Percentiles rank a stretch among this genome's conserved stretches.
These are phyloP conservation scores for Dorcus parallelipipedus DNA, from an alignment of 2,888 invertebrate genomes.

Conservation along the genomic window DNA sequence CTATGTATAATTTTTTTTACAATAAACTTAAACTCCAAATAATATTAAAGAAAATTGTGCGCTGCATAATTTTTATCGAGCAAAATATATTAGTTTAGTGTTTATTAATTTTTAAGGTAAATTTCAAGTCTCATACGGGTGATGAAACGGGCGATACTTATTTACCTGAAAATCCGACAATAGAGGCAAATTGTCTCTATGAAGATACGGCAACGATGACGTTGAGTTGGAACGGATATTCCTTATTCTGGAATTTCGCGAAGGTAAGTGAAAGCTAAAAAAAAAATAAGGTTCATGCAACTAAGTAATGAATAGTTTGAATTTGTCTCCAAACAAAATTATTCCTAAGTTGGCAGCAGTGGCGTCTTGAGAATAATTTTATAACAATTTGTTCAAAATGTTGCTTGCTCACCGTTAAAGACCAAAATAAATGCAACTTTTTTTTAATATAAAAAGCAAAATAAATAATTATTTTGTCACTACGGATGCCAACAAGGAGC, in stretches of 20 bases:
- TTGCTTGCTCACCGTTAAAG: too few species aligned
- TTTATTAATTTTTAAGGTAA: constrained; percentile 34
- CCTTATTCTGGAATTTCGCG: constrained; percentile 71
- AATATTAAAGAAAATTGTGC: not conserved
- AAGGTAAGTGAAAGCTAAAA: constrained; percentile 57
- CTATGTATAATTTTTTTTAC: too few species aligned
- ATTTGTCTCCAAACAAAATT: too few species aligned
- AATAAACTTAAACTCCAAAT: too few species aligned
- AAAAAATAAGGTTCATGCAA: not conserved
- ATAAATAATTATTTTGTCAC: too few species aligned
- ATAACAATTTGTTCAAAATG: too few species aligned
- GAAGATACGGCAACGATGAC: constrained; percentile 70
- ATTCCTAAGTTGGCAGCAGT: too few species aligned
- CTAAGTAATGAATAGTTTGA: too few species aligned
- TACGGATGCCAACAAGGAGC: too few species aligned
- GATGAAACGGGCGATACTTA: constrained; percentile 64
- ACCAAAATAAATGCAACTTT: too few species aligned
- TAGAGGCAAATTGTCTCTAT: constrained; percentile 71
- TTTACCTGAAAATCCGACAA: constrained; percentile 69
- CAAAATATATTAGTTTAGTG: not conserved
- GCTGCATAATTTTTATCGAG: not conserved
- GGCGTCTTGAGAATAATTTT: too few species aligned
- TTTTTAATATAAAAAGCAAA: too few species aligned
- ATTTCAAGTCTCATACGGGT: constrained; percentile 41
- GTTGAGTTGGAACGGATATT: constrained; percentile 73